These are phyloP conservation scores for Trachurus trachurus DNA, from an alignment of 2,797 vertebrate genomes.

Conservation along the genomic window DNA sequence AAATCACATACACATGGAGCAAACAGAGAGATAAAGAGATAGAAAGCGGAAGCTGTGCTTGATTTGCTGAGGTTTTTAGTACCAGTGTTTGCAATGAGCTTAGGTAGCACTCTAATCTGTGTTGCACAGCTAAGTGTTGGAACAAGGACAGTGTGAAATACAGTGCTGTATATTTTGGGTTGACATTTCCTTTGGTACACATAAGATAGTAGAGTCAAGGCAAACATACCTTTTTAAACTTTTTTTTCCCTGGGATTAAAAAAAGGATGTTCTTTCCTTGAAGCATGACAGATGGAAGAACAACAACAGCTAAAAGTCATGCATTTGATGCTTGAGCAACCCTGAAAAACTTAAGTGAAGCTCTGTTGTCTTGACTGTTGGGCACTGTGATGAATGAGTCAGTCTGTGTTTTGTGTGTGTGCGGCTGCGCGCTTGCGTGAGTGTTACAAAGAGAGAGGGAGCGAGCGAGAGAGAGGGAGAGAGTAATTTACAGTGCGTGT, in stretches of 20 bases:
- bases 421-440: constrained; percentile 14
- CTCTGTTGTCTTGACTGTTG: constrained; percentile 75
- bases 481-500: constrained; percentile 56
- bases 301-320: constrained; percentile 77
- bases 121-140: constrained; percentile 53
- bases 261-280: constrained; percentile 69
- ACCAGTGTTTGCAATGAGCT: constrained; percentile 54
- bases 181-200: constrained; percentile 67
- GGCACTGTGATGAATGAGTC: constrained; percentile 76
- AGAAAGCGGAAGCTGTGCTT: constrained; percentile 47
- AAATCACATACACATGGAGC: constrained; percentile 41
- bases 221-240: constrained; percentile 69
- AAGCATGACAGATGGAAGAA: constrained; percentile 79
- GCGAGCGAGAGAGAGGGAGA: not conserved
- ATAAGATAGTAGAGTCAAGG: constrained; percentile 62
- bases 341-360: constrained; percentile 79
- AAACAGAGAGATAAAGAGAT: constrained; percentile 67
- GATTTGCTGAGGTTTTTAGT: constrained; percentile 65
- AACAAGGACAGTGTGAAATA: constrained; percentile 65
- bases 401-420: constrained; percentile 20
- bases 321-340: constrained; percentile 79
- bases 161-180: constrained; percentile 59
- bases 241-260: constrained; percentile 66
- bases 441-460: constrained; percentile 2
- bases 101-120: constrained; percentile 57